Evolutionary conservation across 2,797 vertebrate species (phyloP).

Genomic region (Melopsittacus undulatus): DNA sequence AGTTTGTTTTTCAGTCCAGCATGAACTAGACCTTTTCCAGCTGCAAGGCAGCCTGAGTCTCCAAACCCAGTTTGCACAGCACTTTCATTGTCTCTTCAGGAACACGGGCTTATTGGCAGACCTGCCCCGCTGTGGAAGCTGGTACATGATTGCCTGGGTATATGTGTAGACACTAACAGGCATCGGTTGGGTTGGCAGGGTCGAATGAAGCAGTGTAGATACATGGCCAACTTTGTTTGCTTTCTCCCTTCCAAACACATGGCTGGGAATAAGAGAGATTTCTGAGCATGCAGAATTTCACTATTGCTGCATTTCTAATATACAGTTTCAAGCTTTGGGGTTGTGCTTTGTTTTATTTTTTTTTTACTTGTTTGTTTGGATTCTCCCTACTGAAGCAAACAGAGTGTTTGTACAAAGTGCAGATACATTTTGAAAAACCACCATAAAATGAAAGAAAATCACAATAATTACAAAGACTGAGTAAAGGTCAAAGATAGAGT

Average conservation of each 20-base stretch:
- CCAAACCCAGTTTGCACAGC: background rate
- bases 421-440: conserved; percentile 57
- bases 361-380: conserved; percentile 48
- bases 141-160: rapidly evolving
- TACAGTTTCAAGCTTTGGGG: conserved; percentile 15
- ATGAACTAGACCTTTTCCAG: background rate
- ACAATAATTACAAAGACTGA: conserved; percentile 58
- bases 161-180: background rate
- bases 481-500: conserved; percentile 35
- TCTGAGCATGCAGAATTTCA: background rate
- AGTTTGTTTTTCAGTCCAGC: background rate
- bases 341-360: conserved; percentile 15
- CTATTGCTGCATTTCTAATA: background rate
- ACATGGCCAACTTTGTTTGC: background rate
- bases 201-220: background rate
- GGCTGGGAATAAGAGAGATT: background rate
- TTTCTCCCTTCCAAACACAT: background rate
- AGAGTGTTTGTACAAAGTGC: conserved; percentile 22
- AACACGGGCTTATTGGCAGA: rapidly evolving
- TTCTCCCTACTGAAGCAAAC: conserved; percentile 23
- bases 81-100: background rate
- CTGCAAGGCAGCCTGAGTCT: background rate
- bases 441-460: conserved; percentile 54
- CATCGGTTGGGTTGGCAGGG: background rate
- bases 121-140: rapidly evolving